These are phyloP conservation scores for Cyprinodon diabolis DNA, from an alignment of 2,797 vertebrate species.

Conservation along the genomic window DNA sequence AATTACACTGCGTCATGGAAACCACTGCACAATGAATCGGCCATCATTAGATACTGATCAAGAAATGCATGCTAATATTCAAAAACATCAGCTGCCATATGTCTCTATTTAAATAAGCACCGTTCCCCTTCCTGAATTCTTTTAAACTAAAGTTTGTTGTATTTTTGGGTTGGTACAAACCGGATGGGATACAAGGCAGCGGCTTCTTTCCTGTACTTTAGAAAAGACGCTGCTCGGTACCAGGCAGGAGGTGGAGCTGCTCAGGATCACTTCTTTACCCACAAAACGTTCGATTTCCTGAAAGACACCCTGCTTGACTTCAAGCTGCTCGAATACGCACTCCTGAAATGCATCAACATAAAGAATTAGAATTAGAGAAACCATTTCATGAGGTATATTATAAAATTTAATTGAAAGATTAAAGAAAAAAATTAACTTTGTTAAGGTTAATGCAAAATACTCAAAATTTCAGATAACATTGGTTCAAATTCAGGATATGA, in stretches of 20 bases:
- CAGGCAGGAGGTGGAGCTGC: constrained; percentile 95
- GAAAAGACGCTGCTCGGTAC: constrained; percentile 91
- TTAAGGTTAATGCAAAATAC: background rate
- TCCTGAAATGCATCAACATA: constrained; percentile 80
- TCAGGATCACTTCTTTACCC: constrained; percentile 82
- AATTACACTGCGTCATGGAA: too few relatives aligned
- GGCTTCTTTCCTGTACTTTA: constrained; percentile 82
- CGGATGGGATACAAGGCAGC: constrained; percentile 94
- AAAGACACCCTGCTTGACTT: constrained; percentile 90
- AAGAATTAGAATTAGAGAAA: background rate
- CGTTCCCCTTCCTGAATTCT: too few relatives aligned
- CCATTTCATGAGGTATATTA: background rate
- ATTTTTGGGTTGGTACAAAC: constrained; percentile 70
- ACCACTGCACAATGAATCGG: too few relatives aligned
- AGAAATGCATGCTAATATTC: too few relatives aligned
- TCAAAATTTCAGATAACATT: background rate
- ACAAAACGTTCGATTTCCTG: constrained; percentile 84
- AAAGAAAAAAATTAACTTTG: background rate
- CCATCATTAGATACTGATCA: too few relatives aligned
- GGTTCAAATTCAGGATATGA: too few relatives aligned
- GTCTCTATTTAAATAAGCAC: background rate
- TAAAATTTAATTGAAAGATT: background rate
- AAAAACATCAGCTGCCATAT: too few relatives aligned
- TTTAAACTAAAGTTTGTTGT: background rate
- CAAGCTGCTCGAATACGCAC: constrained; percentile 90